Evolutionary conservation across 2,888 invertebrate species (phyloP), one percentile per base, ranked within the genome.

Genomic region (Hermaeophaga mercurialis): DNA sequence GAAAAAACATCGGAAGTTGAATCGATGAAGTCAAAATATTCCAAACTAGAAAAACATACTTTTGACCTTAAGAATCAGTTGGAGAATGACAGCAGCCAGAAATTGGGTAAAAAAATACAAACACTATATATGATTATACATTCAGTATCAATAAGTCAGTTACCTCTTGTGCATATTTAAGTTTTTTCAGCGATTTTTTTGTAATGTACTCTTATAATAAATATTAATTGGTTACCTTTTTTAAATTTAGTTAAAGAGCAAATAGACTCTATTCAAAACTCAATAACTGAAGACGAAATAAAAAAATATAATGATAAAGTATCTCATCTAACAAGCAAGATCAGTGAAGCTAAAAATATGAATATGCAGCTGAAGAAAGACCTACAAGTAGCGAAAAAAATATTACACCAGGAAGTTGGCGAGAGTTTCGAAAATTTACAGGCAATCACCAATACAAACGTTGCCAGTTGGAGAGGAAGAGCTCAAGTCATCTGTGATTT

Each of bases 401-500:
- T 88, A 60, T 72, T 91, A 12, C 85, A 86, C 67, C 87, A 87
- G 72, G 91, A 92, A 77, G 79, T 89, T 11, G 91, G 91, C 0
- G 89, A 90, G 54, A 83, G 81, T 65, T 84, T 88, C 33, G 84
- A 82, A 1, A 85, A 84, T 66, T 79, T 89, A 7, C 84, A 83
- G 65, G 80, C 81, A 47, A 71, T 89, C 24, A 81, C 81, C 44
- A 81, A 81, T 64, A 80, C 82, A 57, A 76, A 82, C 45, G 12
- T 5, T 24, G 80, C 82, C 36, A 84, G 83, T 8, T 91, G 91
- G 90, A 85, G 89, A 62, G 91, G 91, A 0, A 80, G 91, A 61
- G 88, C 90, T 1, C 89, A 91, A 68, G 87, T 89, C 69, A 89
- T 91, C 56, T 73, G 85, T 0, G 76, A 84, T 9, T 75, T 91